Evolutionary conservation across 2,888 invertebrate genomes (phyloP), one percentile per base, ranked within the genome.

Genomic region (Halictus quadricinctus): DNA sequence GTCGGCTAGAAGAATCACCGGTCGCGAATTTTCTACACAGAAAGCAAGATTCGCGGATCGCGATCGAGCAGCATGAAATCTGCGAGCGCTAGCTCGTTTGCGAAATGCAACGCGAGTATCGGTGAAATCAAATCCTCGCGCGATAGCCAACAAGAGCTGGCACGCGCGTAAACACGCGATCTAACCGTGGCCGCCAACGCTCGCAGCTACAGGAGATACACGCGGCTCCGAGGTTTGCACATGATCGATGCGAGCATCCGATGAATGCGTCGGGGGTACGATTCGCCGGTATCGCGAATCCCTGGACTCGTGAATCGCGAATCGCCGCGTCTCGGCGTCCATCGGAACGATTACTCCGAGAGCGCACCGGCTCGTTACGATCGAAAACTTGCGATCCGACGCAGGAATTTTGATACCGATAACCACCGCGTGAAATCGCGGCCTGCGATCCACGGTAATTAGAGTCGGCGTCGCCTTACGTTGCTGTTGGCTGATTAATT

Each of bases 171-270:
- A 36, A 78, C 69, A 72, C 64, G 66, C 80, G 82, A 79, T 81
- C 69, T 76, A 77, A 60, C 60, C 12, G n/a, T 13, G 12, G n/a
- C 60, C n/a, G 60, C 60, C 5, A 60, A 60, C 58, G 25, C 58
- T 12, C 50, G 50, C 50, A 50, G 7, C 50, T 50, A 50, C 8
- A 21, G 50, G 7, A 2, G 18, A 50, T 21, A 21, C 50, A 12
- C n/a, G 3, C 2, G n/a, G 60, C 29, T 79, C 66, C 58, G n/a
- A 76, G 87, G 58, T 58, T 75, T 78, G 72, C 48, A 58, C 25
- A 77, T 85, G 83, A 88, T 88, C 88, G 81, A 87, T 87, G 84
- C 74, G 50, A 79, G 54, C 50, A 77, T 80, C 81, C 74, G 81
- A 84, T 80, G 78, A 86, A 84, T 80, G 54, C 79, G 72, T 58